Base-by-base conservation (phyloP, 2,888 invertebrate species). In the Eupeodes latifasciatus region DNA sequence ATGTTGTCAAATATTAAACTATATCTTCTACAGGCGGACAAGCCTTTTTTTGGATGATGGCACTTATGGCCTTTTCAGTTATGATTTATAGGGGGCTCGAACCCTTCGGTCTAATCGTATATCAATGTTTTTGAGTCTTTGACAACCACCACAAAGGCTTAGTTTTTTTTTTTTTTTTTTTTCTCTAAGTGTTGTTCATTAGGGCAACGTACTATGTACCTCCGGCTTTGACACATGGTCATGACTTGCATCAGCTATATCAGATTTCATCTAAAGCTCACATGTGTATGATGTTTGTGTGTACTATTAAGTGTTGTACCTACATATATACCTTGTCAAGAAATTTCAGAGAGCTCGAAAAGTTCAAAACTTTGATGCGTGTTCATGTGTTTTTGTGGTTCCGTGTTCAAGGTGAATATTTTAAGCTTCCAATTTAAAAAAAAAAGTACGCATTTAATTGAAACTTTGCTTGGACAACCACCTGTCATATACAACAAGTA, bases 141-240 rank as follows among this genome's bases (percentile, higher is more conserved):
- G 27, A 57, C 27, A 57, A 14, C 14, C 27, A 57, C 2, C 1
- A 3, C 6, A 2, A 34, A 5, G 19, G 19, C 44, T 47, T 11
- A 12, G 11, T 11, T 3, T 6, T 57, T 5, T 5, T 7, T 3
- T 6, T 57, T 5, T 5, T 7, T 40, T 12, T 6, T 27, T 59
- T 66, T 47, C 16, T 64, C 16, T 66, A 47, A 66, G 66, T 66
- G 66, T 69, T 53, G 53, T 40, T 19, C 55, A 19, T 62, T 82
- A 79, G 86, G 87, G 84, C 84, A 87, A 87, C 77, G 87, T 72
- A 87, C 87, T 72, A 6, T 47, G 59, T n/a, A 2, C 16, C 40
- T 19, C 11, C 77, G 74, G 76, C 84, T 87, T 87, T 87, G 84
- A 87, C 84, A 87, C 84, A 84, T 84, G 87, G 84, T 77, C 87